Evolutionary conservation across 2,888 invertebrate species (phyloP).

Genomic region (Gymnoscelis rufifasciata): DNA sequence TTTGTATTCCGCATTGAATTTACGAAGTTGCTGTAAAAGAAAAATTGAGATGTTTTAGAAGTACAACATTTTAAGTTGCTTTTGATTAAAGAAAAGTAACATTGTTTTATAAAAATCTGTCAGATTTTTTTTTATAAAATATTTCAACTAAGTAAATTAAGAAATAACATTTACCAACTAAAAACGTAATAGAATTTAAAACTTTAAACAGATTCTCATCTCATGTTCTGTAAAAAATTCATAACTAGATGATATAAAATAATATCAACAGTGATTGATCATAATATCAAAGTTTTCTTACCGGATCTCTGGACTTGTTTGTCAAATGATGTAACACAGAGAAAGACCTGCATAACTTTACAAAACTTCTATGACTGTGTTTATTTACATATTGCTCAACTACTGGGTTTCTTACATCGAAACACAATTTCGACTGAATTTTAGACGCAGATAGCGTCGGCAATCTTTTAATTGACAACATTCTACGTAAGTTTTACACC

Average conservation of each 20-base stretch:
- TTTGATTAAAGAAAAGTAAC: no score
- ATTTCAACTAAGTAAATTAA: no score
- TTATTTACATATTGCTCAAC: slow-evolving; percentile 47
- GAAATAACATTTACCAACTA: no score
- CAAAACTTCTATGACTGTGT: slow-evolving; percentile 40
- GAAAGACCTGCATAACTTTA: slow-evolving; percentile 58
- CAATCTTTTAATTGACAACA: slow-evolving; percentile 62
- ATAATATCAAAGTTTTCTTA: slow-evolving; percentile 33
- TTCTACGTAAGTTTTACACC: slow-evolving; percentile 22
- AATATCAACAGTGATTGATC: not conserved
- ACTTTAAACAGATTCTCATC: no score
- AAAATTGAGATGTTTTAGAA: not conserved
- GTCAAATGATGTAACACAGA: slow-evolving; percentile 54
- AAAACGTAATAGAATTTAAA: no score
- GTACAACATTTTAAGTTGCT: no score
- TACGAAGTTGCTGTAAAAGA: slow-evolving; percentile 42
- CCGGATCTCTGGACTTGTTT: slow-evolving; percentile 51
- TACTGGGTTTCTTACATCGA: slow-evolving; percentile 38
- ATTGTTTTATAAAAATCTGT: no score
- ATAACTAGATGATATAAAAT: not conserved
- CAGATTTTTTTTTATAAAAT: no score
- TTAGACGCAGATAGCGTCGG: slow-evolving; percentile 55
- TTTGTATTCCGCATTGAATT: slow-evolving; percentile 74
- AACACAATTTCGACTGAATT: slow-evolving; percentile 50
- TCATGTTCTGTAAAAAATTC: no score